Conservation (phyloP, 1,140 invertebrate genomes). For the Druon quercuslanigerum region DNA sequence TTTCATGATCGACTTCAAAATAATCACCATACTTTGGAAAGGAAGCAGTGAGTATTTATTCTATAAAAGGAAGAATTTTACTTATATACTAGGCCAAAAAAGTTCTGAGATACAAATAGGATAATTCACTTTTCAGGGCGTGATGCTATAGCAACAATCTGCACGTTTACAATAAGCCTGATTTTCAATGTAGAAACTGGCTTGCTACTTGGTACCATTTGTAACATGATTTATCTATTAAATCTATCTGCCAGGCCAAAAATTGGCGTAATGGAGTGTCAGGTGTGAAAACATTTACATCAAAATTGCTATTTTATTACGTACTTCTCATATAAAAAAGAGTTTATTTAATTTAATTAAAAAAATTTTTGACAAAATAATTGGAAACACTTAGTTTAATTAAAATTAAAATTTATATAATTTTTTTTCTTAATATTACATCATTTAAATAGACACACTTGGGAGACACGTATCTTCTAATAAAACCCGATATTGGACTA, state of each 20-base stretch:
- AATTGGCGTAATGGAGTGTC: slow-evolving; percentile 63
- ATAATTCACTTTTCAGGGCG: slow-evolving; percentile 74
- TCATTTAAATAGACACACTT: slow-evolving; percentile 54
- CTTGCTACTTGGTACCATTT: slow-evolving; percentile 79
- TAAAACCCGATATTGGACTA: slow-evolving; percentile 79
- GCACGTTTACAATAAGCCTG: slow-evolving; percentile 79
- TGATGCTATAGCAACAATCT: slow-evolving; percentile 77
- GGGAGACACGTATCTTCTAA: slow-evolving; percentile 74
- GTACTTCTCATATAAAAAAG: background rate
- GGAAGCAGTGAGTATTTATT: slow-evolving; percentile 75
- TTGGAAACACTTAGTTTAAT: background rate
- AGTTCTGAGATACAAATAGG: slow-evolving; percentile 28
- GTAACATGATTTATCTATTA: slow-evolving; percentile 79
- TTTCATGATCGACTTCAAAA: slow-evolving; percentile 81
- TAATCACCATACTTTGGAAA: slow-evolving; percentile 79
- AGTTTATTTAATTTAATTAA: too few relatives aligned
- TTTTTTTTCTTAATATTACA: too few relatives aligned
- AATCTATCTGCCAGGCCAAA: slow-evolving; percentile 75
- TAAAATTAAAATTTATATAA: slow-evolving; percentile 20
- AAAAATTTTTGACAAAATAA: too few relatives aligned
- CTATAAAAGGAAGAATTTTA: background rate
- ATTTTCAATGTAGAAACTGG: slow-evolving; percentile 81
- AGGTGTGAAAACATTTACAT: slow-evolving; percentile 61
- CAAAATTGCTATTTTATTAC: slow-evolving; percentile 23
- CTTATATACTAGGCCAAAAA: background rate